phyloP scores from a whole-genome alignment of 2,888 invertebrate genomes.

The Autographa pulchrina region DNA sequence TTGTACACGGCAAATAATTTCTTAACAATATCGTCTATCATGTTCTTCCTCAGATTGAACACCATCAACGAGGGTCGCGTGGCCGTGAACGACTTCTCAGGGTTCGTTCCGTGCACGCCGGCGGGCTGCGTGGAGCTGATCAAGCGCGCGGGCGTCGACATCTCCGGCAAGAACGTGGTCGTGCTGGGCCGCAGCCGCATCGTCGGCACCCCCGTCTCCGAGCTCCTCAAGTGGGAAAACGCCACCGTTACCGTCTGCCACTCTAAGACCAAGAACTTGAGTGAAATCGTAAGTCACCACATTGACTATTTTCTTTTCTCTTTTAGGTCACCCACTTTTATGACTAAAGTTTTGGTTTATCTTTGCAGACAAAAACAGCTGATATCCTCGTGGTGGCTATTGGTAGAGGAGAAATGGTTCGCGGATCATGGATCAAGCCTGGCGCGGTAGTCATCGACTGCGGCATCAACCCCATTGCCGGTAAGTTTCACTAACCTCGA shows the following conservation, averaged over 20 bases:
- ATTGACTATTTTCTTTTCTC: no score
- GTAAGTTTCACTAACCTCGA: conserved; percentile 80
- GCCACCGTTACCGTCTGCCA: conserved; percentile 99
- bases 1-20: no score
- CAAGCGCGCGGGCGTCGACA: conserved; percentile 93
- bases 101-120: conserved; percentile 99
- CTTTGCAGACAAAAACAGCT: conserved; percentile 91
- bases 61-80: conserved; percentile 98
- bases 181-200: conserved; percentile 99
- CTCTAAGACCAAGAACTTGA: conserved; percentile 96
- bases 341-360: background rate
- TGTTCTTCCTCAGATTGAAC: conserved; percentile 90
- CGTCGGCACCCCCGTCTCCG: conserved; percentile 98
- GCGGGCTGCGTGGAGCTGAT: conserved; percentile 98
- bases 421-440: conserved; percentile 98
- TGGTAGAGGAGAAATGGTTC: conserved; percentile 96
- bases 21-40: background rate
- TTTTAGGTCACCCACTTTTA: no score
- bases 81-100: conserved; percentile 96
- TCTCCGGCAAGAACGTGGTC: conserved; percentile 96
- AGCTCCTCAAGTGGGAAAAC: conserved; percentile 98
- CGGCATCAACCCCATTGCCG: conserved; percentile 97
- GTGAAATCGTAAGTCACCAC: conserved; percentile 90
- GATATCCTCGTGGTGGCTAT: conserved; percentile 99
- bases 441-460: conserved; percentile 99